Evolutionary conservation across 1,140 invertebrate genomes (phyloP).

Genomic region (Neuroterus valhalla): DNA sequence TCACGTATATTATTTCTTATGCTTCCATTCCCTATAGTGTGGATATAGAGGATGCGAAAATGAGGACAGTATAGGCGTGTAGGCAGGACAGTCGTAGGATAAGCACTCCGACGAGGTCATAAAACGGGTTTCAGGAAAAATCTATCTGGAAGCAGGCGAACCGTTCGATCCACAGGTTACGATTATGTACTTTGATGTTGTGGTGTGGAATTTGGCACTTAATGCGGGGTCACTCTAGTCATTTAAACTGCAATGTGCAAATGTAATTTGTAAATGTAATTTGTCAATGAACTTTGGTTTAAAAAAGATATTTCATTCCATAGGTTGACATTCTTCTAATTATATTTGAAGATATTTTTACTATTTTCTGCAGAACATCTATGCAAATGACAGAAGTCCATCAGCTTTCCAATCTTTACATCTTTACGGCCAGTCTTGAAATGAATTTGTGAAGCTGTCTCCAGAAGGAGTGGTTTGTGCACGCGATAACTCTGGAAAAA

Average conservation of each 20-base stretch:
- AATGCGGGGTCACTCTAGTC: background rate
- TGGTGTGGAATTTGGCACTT: conserved; percentile 19
- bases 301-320: too few relatives aligned
- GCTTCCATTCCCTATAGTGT: conserved; percentile 10
- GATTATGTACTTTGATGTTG: conserved; percentile 5
- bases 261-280: too few relatives aligned
- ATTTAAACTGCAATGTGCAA: too few relatives aligned
- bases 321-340: background rate
- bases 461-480: conserved; percentile 3
- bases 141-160: conserved; percentile 43
- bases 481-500: conserved; percentile 2
- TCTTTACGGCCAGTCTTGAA: conserved; percentile 2
- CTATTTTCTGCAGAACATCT: background rate
- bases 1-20: conserved; percentile 8
- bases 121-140: conserved; percentile 66
- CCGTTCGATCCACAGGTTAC: conserved; percentile 22
- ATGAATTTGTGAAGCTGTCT: conserved; percentile 8
- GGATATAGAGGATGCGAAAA: conserved; percentile 38
- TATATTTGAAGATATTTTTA: background rate
- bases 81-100: conserved; percentile 54
- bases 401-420: background rate
- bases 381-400: background rate
- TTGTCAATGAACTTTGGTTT: too few relatives aligned
- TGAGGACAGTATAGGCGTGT: conserved; percentile 48
- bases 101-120: conserved; percentile 54